Evolutionary conservation across 2,797 vertebrate species (phyloP).

Genomic region (Prunella strophiata): DNA sequence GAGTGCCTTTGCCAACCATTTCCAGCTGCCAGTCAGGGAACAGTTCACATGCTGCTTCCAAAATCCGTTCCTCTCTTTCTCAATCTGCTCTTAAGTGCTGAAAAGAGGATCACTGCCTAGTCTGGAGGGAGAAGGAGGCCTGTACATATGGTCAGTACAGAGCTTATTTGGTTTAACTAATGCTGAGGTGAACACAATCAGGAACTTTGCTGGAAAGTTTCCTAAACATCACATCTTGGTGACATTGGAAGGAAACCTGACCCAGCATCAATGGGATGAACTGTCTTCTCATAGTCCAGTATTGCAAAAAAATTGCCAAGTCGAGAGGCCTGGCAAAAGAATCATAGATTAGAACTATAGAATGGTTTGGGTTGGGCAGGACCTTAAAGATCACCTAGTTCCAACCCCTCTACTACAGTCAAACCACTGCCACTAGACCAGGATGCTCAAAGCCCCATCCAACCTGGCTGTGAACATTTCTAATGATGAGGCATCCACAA

Average conservation of each 20-base stretch:
- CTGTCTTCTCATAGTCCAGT: neutral
- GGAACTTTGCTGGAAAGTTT: neutral
- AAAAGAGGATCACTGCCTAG: neutral
- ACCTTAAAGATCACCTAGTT: neutral
- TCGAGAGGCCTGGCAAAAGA: neutral
- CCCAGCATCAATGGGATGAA: neutral
- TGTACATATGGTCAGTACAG: neutral
- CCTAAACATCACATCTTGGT: neutral
- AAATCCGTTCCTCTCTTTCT: neutral
- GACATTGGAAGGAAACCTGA: neutral
- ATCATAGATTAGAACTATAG: neutral
- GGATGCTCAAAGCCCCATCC: neutral
- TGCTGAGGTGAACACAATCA: neutral
- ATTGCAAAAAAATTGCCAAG: neutral
- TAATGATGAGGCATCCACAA: neutral
- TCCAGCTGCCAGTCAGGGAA: slow-evolving; percentile 17
- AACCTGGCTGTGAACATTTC: neutral
- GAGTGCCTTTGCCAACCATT: neutral
- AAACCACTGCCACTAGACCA: neutral
- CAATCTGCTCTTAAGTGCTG: neutral
- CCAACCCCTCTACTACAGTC: neutral
- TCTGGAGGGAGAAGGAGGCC: neutral
- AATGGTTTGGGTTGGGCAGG: neutral
- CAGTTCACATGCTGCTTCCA: neutral
- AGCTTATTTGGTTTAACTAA: neutral